phyloP scores from a whole-genome alignment of 2,113 vertebrate species.

The Toxotes jaculatrix region DNA sequence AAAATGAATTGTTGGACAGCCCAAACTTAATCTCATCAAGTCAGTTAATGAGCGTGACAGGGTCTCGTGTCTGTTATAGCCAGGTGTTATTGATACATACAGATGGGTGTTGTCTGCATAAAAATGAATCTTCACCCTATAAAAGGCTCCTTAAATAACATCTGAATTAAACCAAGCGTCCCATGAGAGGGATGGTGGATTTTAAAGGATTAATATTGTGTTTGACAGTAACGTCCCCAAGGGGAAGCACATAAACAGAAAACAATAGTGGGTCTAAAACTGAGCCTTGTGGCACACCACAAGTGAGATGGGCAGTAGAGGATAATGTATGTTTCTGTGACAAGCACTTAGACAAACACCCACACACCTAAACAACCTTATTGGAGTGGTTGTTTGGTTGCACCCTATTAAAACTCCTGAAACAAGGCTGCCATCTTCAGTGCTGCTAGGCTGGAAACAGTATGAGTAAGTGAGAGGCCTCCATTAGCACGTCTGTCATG shows the following conservation, averaged over 20 bases:
- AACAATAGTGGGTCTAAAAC: slow-evolving; percentile 7
- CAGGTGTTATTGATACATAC: not conserved
- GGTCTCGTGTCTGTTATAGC: not conserved
- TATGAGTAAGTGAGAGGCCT: slow-evolving; percentile 24
- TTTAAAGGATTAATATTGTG: not conserved
- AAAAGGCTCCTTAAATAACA: not conserved
- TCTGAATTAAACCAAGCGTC: not conserved
- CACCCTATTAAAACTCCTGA: not conserved
- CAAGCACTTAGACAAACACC: not conserved
- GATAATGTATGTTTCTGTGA: not conserved
- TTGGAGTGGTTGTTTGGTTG: not conserved
- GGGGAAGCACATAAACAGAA: not conserved
- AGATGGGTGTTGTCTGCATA: not conserved
- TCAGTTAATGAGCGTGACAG: not conserved
- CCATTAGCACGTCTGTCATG: slow-evolving; percentile 34
- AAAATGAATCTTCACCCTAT: not conserved
- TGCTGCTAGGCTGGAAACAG: slow-evolving; percentile 8
- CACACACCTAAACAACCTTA: not conserved
- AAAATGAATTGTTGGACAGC: not conserved
- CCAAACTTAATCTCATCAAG: not conserved
- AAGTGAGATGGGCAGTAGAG: not conserved
- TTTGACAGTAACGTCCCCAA: not conserved
- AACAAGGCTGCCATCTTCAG: slow-evolving; percentile 5
- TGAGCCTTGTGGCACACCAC: slow-evolving; percentile 8
- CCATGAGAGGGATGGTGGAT: not conserved